phyloP scores from a whole-genome alignment of 2,797 vertebrate genomes.

The Loriculus beryllinus region DNA sequence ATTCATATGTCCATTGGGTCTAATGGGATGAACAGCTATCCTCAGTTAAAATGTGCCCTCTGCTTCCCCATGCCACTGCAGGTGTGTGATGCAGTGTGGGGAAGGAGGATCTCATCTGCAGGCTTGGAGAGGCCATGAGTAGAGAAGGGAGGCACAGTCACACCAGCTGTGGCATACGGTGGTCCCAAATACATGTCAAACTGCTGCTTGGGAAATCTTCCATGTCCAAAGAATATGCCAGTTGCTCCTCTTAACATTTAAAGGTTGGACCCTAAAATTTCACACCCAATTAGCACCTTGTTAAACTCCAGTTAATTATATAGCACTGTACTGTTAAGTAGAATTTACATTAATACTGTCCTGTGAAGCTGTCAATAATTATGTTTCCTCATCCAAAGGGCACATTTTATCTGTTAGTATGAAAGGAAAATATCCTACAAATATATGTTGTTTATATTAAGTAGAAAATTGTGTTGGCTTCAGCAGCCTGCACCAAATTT shows the following conservation, averaged over 20 bases:
- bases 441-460: not conserved
- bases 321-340: not conserved
- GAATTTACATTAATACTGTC: not conserved
- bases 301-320: not conserved
- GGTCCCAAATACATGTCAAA: not conserved
- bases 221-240: not conserved
- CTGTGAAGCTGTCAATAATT: not conserved
- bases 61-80: accelerated
- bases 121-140: accelerated
- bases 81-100: not conserved
- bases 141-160: not conserved
- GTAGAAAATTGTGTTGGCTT: not conserved
- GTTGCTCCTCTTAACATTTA: not conserved
- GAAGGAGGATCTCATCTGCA: not conserved
- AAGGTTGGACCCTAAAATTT: not conserved
- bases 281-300: not conserved
- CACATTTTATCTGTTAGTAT: not conserved
- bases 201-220: not conserved
- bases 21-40: not conserved
- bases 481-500: not conserved
- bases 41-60: not conserved
- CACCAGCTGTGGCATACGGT: accelerated
- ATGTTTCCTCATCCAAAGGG: not conserved
- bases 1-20: not conserved
- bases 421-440: not conserved